phyloP scores from a whole-genome alignment of 1,140 invertebrate species.

The Antheraea mylitta region DNA sequence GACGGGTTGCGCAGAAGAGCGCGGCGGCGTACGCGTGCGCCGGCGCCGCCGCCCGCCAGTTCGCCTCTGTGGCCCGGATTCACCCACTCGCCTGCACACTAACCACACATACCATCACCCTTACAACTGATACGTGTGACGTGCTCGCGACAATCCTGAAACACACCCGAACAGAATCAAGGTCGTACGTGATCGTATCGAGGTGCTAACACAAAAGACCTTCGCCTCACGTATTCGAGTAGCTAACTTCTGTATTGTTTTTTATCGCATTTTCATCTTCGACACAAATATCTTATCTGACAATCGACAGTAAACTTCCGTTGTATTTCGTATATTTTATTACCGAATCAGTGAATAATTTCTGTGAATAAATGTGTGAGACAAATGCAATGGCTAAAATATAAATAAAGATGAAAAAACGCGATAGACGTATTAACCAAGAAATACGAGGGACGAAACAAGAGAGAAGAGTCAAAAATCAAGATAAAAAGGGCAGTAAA shows the following conservation, averaged over 20 bases:
- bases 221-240: constrained; percentile 52
- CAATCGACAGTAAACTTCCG: constrained; percentile 32
- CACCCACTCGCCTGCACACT: constrained; percentile 38
- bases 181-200: constrained; percentile 55
- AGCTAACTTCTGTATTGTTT: constrained; percentile 51
- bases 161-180: constrained; percentile 45
- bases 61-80: constrained; percentile 34
- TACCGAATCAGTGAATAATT: constrained; percentile 22
- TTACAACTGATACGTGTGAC: constrained; percentile 25
- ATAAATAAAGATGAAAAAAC: constrained; percentile 55
- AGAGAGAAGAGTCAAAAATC: constrained; percentile 42
- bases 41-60: constrained; percentile 37
- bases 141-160: constrained; percentile 50
- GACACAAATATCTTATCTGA: constrained; percentile 64
- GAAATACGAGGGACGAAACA: constrained; percentile 36
- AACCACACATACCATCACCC: constrained; percentile 19
- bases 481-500: constrained; percentile 32
- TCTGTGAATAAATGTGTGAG: constrained; percentile 21
- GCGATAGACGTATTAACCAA: constrained; percentile 40
- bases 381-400: not conserved
- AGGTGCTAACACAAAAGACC: constrained; percentile 60
- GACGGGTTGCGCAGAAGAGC: constrained; percentile 33
- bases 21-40: constrained; percentile 22
- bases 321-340: constrained; percentile 27
- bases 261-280: constrained; percentile 62